Evolutionary conservation across 2,113 vertebrate species (phyloP).

Genomic region (Chaetodon trifascialis): DNA sequence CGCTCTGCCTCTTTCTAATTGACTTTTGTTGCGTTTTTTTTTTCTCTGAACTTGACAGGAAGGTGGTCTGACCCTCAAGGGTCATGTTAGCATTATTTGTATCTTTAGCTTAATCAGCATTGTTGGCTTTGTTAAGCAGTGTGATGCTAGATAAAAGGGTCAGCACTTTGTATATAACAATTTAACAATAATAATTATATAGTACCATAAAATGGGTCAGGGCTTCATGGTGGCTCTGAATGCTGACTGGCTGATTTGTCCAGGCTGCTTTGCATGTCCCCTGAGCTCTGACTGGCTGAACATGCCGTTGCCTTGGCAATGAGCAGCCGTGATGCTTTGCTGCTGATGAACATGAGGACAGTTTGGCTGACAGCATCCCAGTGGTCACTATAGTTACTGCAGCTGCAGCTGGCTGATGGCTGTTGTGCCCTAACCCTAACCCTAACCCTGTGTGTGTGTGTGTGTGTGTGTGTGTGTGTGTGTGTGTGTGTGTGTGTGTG

Average conservation of each 20-base stretch:
- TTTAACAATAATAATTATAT: background rate
- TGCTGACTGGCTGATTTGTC: constrained; percentile 47
- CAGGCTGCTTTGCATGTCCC: constrained; percentile 57
- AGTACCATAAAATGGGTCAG: background rate
- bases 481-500: constrained; percentile 51
- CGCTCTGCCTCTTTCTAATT: background rate
- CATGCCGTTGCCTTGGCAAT: constrained; percentile 27
- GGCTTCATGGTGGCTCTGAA: constrained; percentile 20
- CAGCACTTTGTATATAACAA: too few species aligned
- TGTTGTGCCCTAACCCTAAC: too few species aligned
- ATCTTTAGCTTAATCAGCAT: background rate
- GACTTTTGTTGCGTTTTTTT: background rate
- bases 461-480: constrained; percentile 30
- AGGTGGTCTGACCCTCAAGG: background rate
- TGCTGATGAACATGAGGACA: background rate
- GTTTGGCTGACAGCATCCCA: constrained; percentile 10
- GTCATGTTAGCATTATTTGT: background rate
- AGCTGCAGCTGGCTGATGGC: rapidly evolving
- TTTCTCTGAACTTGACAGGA: background rate
- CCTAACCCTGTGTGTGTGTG: constrained; percentile 24
- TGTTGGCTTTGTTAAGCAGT: background rate
- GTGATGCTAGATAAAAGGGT: background rate
- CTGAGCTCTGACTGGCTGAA: constrained; percentile 48
- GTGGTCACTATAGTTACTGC: background rate
- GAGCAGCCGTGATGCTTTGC: constrained; percentile 17